These are phyloP conservation scores for Drosophila rubida DNA, from an alignment of 2,888 invertebrate species.

Conservation along the genomic window DNA sequence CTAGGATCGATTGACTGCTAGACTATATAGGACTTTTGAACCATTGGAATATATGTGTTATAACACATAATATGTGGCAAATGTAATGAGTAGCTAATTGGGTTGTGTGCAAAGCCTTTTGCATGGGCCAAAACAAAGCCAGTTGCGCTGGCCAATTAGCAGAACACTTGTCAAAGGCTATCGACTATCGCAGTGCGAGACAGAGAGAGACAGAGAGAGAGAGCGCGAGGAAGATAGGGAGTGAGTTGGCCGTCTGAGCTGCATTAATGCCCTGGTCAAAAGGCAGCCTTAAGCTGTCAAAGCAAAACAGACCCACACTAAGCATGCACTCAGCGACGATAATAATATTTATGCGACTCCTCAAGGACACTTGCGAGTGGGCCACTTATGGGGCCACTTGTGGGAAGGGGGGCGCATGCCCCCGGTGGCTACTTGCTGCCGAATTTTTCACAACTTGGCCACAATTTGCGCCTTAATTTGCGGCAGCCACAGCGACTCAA, in stretches of 20 bases:
- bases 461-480: slow-evolving; percentile 82
- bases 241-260: background rate
- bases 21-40: too few relatives aligned
- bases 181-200: background rate
- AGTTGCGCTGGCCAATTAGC: slow-evolving; percentile 11
- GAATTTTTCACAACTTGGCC: slow-evolving; percentile 76
- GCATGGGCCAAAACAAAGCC: background rate
- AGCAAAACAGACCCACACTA: slow-evolving; percentile 15
- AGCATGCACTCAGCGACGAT: slow-evolving; percentile 63
- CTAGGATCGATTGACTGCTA: too few relatives aligned
- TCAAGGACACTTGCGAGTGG: slow-evolving; percentile 75
- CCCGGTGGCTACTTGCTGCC: slow-evolving; percentile 76
- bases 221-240: background rate
- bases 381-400: slow-evolving; percentile 68
- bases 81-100: background rate
- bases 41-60: too few relatives aligned
- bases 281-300: slow-evolving; percentile 18
- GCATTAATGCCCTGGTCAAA: slow-evolving; percentile 12
- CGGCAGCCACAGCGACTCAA: slow-evolving; percentile 53
- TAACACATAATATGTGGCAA: too few relatives aligned
- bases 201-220: background rate
- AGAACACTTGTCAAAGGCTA: slow-evolving; percentile 8
- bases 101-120: background rate
- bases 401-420: slow-evolving; percentile 56
- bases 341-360: slow-evolving; percentile 81